phyloP scores from a whole-genome alignment of 1,140 invertebrate genomes.

The Eufriesea mexicana region DNA sequence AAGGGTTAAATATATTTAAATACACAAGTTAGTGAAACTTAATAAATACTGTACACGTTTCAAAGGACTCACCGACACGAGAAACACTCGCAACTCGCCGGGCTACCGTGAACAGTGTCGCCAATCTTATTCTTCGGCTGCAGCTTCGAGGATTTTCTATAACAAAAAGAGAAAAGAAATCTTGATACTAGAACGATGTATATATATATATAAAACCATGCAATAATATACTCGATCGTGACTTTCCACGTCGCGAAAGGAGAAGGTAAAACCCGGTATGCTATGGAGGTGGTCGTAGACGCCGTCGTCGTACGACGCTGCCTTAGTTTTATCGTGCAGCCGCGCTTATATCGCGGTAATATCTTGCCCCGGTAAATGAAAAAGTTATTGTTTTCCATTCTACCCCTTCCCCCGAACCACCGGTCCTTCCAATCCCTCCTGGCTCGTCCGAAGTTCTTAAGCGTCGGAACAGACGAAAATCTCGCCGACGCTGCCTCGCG shows the following conservation, averaged over 20 bases:
- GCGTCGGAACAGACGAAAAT: conserved; percentile 34
- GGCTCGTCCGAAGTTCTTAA: conserved; percentile 45
- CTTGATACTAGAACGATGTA: conserved; percentile 46
- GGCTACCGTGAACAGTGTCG: background rate
- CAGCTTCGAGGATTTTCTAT: conserved; percentile 33
- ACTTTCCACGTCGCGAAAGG: conserved; percentile 24
- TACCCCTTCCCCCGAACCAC: background rate
- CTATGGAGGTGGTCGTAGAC: conserved; percentile 17
- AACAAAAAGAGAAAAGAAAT: conserved; percentile 60
- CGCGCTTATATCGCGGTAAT: conserved; percentile 65
- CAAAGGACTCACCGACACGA: conserved; percentile 41
- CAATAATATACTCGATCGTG: conserved; percentile 62
- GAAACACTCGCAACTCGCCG: background rate
- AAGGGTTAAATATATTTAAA: too few species aligned
- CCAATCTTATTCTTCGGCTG: conserved; percentile 15
- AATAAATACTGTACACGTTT: conserved; percentile 16
- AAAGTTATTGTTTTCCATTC: conserved; percentile 72
- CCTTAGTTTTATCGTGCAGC: conserved; percentile 63
- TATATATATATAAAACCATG: conserved; percentile 4
- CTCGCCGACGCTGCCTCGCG: conserved; percentile 6
- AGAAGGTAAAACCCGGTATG: conserved; percentile 49
- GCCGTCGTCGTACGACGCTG: conserved; percentile 42
- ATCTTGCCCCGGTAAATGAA: conserved; percentile 65
- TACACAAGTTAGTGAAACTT: too few species aligned
- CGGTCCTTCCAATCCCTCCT: background rate